Conservation (phyloP, 2,113 vertebrate species). For the Pycnonotus jocosus region DNA sequence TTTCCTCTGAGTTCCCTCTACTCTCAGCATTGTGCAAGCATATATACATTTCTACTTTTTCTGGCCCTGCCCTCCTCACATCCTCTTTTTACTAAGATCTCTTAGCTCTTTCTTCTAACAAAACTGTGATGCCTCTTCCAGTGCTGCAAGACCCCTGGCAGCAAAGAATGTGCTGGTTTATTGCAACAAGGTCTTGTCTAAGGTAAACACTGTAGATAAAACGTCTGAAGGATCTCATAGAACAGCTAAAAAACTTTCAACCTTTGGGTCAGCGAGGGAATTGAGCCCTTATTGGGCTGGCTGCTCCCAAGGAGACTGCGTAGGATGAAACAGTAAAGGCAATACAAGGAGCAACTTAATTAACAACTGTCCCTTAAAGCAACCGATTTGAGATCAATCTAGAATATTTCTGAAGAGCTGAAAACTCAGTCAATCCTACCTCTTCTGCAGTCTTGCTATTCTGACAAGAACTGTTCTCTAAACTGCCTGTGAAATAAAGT, state of each 20-base stretch:
- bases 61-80: neutral
- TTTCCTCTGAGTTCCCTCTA: neutral
- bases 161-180: neutral
- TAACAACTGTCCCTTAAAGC: neutral
- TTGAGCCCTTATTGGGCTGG: neutral
- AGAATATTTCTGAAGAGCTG: neutral
- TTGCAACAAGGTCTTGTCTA: neutral
- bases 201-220: neutral
- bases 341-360: neutral
- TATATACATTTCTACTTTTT: neutral
- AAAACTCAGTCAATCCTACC: neutral
- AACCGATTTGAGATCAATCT: neutral
- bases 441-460: neutral
- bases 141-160: neutral
- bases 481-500: neutral
- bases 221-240: neutral
- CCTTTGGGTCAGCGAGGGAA: neutral
- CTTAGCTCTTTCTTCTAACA: neutral
- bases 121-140: neutral
- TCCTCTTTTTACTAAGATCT: constrained; percentile 3
- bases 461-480: neutral
- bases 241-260: neutral
- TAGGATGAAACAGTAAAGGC: neutral
- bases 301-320: neutral
- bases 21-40: neutral